Conservation (phyloP, 2,888 invertebrate genomes). For the Teleiodes luculella region DNA sequence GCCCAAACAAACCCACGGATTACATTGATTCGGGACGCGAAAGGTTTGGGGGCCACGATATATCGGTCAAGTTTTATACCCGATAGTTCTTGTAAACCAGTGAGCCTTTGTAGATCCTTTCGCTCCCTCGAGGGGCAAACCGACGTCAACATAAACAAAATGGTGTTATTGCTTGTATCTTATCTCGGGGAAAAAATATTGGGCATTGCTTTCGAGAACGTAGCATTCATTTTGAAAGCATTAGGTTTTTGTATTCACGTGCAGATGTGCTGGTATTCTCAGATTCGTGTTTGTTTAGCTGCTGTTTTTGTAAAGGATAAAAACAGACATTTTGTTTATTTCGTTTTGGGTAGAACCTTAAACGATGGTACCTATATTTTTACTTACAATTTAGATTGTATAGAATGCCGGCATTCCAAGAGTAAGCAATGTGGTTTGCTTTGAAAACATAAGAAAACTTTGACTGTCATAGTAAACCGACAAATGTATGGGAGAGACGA, state of each 20-base stretch:
- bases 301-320: not conserved
- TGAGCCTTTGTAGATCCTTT: constrained; percentile 40
- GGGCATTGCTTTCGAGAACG: constrained; percentile 42
- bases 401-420: no score
- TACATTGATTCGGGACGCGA: not conserved
- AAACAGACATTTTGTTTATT: not conserved
- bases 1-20: constrained; percentile 5
- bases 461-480: no score
- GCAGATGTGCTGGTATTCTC: not conserved
- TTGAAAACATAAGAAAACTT: not conserved
- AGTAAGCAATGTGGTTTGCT: no score
- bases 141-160: constrained; percentile 72
- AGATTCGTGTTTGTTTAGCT: constrained; percentile 5
- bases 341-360: no score
- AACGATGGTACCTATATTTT: no score
- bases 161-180: constrained; percentile 67
- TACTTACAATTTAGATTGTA: no score
- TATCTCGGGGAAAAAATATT: constrained; percentile 62
- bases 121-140: constrained; percentile 49
- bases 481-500: no score
- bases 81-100: constrained; percentile 52
- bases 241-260: constrained; percentile 14
- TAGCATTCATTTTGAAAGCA: constrained; percentile 43
- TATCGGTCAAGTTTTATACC: constrained; percentile 22
- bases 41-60: not conserved